These are phyloP conservation scores for Tiphia femorata DNA, from an alignment of 2,888 invertebrate species.

Conservation along the genomic window DNA sequence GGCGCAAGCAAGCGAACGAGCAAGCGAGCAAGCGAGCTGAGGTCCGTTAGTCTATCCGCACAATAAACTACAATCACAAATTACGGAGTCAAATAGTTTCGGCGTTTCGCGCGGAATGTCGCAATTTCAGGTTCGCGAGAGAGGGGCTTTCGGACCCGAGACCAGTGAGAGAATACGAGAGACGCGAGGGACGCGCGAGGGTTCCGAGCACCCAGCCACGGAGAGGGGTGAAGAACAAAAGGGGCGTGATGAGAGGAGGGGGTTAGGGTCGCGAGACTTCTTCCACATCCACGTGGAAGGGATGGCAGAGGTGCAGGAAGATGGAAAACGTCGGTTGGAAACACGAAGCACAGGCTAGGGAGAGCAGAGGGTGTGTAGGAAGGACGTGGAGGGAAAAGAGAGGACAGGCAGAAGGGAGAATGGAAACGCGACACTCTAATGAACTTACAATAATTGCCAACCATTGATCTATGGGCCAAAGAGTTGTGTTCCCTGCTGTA, in stretches of 20 bases:
- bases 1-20: too few relatives aligned
- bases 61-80: constrained; percentile 70
- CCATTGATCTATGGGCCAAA: constrained; percentile 68
- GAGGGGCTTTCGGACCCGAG: constrained; percentile 46
- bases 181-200: constrained; percentile 4
- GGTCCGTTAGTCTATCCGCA: constrained; percentile 62
- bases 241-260: constrained; percentile 16
- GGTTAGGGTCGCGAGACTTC: constrained; percentile 38
- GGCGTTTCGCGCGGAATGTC: constrained; percentile 68
- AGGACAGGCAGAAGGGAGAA: constrained; percentile 29
- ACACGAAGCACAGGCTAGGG: constrained; percentile 13
- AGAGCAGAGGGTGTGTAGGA: constrained; percentile 17
- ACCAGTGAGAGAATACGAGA: background rate
- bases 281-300: constrained; percentile 44
- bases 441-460: constrained; percentile 69
- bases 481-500: constrained; percentile 60
- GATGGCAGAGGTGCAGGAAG: constrained; percentile 33
- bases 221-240: constrained; percentile 26
- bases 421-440: constrained; percentile 59
- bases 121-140: constrained; percentile 63
- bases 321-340: constrained; percentile 28
- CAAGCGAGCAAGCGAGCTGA: constrained; percentile 23
- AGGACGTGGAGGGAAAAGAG: constrained; percentile 22
- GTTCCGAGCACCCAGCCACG: background rate
- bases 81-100: constrained; percentile 69